phyloP scores from a whole-genome alignment of 2,797 vertebrate genomes.

The Sebastiscus albofasciatus region DNA sequence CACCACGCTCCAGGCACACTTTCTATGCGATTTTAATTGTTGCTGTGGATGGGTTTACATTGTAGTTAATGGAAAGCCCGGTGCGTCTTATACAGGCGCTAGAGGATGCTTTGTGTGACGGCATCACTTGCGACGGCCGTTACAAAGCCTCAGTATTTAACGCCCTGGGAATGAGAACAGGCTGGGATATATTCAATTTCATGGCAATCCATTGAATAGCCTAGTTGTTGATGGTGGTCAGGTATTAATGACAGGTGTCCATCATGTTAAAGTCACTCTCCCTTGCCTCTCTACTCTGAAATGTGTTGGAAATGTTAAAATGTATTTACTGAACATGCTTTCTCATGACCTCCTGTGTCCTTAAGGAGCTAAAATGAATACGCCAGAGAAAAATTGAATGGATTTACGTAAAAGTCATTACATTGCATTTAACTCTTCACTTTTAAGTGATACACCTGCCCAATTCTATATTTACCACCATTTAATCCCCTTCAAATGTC shows the following conservation, averaged over 20 bases:
- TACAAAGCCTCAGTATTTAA: no score
- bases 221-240: not conserved
- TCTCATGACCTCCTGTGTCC: not conserved
- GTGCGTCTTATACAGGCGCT: no score
- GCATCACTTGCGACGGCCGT: no score
- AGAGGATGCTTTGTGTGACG: no score
- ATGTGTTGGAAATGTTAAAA: conserved; percentile 6
- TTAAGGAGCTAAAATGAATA: not conserved
- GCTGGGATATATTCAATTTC: not conserved
- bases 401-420: conserved; percentile 1
- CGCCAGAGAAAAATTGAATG: not conserved
- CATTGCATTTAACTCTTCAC: not conserved
- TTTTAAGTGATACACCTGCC: not conserved
- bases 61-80: no score
- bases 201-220: not conserved
- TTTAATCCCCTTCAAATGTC: not conserved
- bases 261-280: not conserved
- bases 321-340: not conserved
- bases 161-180: no score
- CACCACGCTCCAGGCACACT: no score
- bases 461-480: not conserved
- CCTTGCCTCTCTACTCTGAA: not conserved
- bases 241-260: not conserved
- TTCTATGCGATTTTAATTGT: no score
- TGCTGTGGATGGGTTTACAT: no score